Evolutionary conservation across 1,140 invertebrate genomes (phyloP), one percentile per base, ranked within the genome.

Genomic region (Meteorus sp.): DNA sequence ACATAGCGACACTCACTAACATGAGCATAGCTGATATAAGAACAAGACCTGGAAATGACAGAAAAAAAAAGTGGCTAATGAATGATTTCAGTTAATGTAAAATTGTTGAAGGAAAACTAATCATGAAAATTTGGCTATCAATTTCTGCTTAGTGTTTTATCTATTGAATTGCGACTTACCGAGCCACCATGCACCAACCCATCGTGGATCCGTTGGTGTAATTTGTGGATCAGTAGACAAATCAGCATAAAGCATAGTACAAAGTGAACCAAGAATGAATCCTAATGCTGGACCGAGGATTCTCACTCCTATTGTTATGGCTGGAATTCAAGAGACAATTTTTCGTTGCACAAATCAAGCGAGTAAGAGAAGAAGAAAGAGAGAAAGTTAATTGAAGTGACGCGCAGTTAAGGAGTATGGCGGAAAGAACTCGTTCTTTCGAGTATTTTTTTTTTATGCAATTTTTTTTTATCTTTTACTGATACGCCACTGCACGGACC

Each of bases 131-230:
- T 8, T 6, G 3, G 11, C 4, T 11, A 8, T 33, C 22, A 55
- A 39, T 45, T 51, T 39, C 33, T 47, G 20, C 7, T 25, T 55
- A 51, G 15, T 35, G 7, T 29, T 31, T 50, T 50, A 25, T 35
- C 5, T 31, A 52, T 48, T 52, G 19, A 27, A 45, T 56, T 44
- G 52, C 2, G 39, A 70, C 79, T 85, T 80, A 87, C 90, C 91
- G 25, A 95, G 79, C 92, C 92, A 95, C 93, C 93, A 95, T 37
- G 92, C 93, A 17, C 93, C 92, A 19, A 95, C 88, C 93, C 93
- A 96, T 75, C 89, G 84, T 1, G 92, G 91, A 81, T 95, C 90
- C n/a, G 83, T 87, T 29, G 91, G 88, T 56, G 87, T 86, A 60
- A 92, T 90, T 62, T 87, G 86, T 4, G 91, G 89, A 72, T 89